Percentiles rank a stretch among this genome's conserved stretches.
Evolutionary conservation across 2,113 vertebrate species (phyloP).

Genomic region (Clinocottus analis): DNA sequence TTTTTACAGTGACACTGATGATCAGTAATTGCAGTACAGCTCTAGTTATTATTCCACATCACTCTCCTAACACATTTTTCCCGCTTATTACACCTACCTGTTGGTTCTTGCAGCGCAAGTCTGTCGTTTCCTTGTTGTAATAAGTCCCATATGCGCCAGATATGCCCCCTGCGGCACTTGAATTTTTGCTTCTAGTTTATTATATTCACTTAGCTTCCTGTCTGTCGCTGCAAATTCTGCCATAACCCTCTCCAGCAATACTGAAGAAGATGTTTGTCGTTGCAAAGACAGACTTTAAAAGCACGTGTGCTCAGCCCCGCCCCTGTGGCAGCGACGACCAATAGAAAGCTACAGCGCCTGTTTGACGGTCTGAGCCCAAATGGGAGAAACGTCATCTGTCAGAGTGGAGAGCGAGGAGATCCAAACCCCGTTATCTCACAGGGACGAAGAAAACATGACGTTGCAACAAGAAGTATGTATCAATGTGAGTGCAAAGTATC

Average conservation of each 20-base stretch:
- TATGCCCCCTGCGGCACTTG: constrained; percentile 17
- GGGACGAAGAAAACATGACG: background rate
- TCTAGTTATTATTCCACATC: background rate
- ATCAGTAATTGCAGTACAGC: background rate
- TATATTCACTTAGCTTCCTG: constrained; percentile 34
- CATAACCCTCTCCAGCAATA: constrained; percentile 69
- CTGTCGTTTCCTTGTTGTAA: constrained; percentile 23
- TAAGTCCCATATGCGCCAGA: constrained; percentile 50
- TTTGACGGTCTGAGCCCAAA: constrained; percentile 23
- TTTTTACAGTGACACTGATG: background rate
- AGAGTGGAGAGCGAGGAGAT: background rate
- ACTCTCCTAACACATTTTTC: background rate
- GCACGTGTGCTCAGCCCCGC: constrained; percentile 60
- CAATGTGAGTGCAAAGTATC: background rate
- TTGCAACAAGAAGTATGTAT: background rate
- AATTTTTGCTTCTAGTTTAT: constrained; percentile 33
- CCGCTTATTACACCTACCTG: constrained; percentile 62
- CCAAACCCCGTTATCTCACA: background rate
- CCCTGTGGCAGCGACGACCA: constrained; percentile 51
- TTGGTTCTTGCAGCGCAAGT: constrained; percentile 54
- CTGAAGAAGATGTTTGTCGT: constrained; percentile 61
- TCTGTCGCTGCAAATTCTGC: constrained; percentile 57
- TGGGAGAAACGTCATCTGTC: constrained; percentile 3
- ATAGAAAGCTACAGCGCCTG: constrained; percentile 64
- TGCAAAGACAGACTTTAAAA: constrained; percentile 69